A percentile compares a stretch with the other conserved stretches of the same genome.
These are phyloP conservation scores for Cheilosia soror DNA, from an alignment of 2,888 invertebrate species.

Conservation along the genomic window DNA sequence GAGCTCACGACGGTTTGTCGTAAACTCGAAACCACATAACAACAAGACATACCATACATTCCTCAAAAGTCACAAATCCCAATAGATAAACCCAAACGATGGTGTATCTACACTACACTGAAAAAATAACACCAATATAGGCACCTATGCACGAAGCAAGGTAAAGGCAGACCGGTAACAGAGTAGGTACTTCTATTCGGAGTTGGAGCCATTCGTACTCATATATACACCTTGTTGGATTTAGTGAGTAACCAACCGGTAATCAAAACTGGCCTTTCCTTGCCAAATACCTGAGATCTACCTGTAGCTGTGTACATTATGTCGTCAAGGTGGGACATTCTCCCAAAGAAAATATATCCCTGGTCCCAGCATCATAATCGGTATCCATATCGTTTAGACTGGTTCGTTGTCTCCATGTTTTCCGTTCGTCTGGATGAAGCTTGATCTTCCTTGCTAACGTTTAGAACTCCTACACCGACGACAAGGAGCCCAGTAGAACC, in stretches of 20 bases:
- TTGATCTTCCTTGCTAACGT: conserved; percentile 13
- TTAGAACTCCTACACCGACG: conserved; percentile 33
- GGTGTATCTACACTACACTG: no score
- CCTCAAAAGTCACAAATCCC: no score
- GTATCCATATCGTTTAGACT: conserved; percentile 4
- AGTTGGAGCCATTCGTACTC: not conserved
- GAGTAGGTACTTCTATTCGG: no score
- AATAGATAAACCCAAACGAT: no score
- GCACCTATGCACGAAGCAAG: no score
- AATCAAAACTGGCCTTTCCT: conserved; percentile 53
- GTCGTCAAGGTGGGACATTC: not conserved
- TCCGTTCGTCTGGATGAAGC: conserved; percentile 9
- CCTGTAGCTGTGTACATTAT: conserved; percentile 39
- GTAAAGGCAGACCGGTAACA: no score
- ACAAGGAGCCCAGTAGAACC: not conserved
- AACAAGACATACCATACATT: no score
- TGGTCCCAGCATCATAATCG: conserved; percentile 33
- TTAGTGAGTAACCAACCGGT: conserved; percentile 51
- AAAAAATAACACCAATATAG: no score
- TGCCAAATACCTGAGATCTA: conserved; percentile 37
- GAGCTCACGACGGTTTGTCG: no score
- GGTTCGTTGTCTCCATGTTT: not conserved
- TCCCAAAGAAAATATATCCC: conserved; percentile 10
- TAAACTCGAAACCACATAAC: no score
- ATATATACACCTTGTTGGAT: not conserved